These are phyloP conservation scores for Macrophya alboannulata DNA, from an alignment of 2,888 invertebrate genomes.

Conservation along the genomic window DNA sequence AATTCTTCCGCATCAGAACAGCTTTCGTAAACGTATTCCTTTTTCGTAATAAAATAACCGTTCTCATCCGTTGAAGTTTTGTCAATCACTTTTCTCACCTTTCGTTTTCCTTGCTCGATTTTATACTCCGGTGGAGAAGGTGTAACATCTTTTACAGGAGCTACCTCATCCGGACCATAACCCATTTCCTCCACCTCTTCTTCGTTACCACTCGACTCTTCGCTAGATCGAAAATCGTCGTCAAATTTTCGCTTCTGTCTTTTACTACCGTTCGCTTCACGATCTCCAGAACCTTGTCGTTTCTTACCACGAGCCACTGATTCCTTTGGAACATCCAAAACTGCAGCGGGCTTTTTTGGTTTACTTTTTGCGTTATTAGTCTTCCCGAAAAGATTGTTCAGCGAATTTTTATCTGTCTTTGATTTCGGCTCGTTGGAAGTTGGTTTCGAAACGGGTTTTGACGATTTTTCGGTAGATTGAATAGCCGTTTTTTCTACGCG, in stretches of 20 bases:
- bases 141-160: constrained; percentile 60
- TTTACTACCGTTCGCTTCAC: constrained; percentile 59
- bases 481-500: neutral
- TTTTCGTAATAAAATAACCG: constrained; percentile 77
- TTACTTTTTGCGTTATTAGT: neutral
- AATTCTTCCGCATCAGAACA: constrained; percentile 72
- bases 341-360: constrained; percentile 26
- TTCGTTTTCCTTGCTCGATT: constrained; percentile 71
- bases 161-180: constrained; percentile 13
- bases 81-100: constrained; percentile 74
- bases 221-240: neutral
- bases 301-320: constrained; percentile 67
- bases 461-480: constrained; percentile 22
- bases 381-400: constrained; percentile 73
- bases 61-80: constrained; percentile 76
- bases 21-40: constrained; percentile 75
- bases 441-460: constrained; percentile 11
- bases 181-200: constrained; percentile 58
- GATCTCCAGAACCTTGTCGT: constrained; percentile 68
- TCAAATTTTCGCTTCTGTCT: constrained; percentile 70
- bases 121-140: constrained; percentile 71
- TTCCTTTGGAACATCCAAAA: constrained; percentile 53
- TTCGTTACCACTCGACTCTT: constrained; percentile 72
- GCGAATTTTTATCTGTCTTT: constrained; percentile 55
- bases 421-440: constrained; percentile 30